Conservation (phyloP, 2,797 vertebrate species). For the Falco berigora region DNA sequence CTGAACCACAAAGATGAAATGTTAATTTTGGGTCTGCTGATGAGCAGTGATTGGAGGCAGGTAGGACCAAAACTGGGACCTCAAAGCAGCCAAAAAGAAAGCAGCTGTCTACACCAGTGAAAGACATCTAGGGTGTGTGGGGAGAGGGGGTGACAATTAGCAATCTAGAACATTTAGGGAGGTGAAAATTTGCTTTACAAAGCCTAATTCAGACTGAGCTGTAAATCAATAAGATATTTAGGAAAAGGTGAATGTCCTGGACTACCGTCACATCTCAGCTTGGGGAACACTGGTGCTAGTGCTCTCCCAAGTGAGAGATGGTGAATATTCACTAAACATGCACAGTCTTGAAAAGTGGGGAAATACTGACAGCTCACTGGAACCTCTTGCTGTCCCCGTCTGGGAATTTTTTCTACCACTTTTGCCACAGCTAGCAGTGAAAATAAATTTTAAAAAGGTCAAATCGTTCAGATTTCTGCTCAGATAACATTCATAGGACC, state of each 20-base stretch:
- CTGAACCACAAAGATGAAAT: not conserved
- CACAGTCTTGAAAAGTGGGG: not conserved
- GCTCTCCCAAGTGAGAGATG: not conserved
- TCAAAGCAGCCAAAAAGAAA: not conserved
- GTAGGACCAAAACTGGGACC: not conserved
- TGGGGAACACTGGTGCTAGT: not conserved
- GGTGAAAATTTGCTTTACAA: not conserved
- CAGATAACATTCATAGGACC: accelerated
- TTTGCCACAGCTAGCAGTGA: not conserved
- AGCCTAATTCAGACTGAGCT: not conserved
- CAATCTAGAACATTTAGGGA: not conserved
- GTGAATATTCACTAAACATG: not conserved
- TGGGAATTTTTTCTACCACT: not conserved
- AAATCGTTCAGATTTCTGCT: not conserved
- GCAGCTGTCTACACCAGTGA: not conserved
- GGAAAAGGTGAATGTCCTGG: not conserved
- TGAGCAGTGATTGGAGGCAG: not conserved
- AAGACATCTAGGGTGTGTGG: accelerated
- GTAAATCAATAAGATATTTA: not conserved
- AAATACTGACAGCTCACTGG: not conserved
- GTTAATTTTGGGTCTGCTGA: not conserved
- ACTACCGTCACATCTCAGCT: not conserved
- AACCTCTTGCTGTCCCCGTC: not conserved
- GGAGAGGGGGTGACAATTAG: accelerated
- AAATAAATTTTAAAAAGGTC: not conserved